phyloP scores from a whole-genome alignment of 2,113 vertebrate genomes.

The Caretta caretta region DNA sequence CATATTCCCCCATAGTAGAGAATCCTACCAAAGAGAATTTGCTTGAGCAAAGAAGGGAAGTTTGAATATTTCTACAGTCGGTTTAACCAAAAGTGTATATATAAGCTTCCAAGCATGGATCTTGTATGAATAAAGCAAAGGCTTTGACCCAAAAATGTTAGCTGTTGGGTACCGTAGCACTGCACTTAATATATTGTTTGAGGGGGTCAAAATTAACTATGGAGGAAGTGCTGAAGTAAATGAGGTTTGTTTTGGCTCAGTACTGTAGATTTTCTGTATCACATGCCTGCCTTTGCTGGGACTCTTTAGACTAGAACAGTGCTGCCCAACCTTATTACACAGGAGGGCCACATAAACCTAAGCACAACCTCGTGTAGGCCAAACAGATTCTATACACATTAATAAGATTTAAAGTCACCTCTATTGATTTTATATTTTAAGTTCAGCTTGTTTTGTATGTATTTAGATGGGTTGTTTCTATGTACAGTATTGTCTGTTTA shows the following conservation, averaged over 20 bases:
- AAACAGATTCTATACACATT: neutral
- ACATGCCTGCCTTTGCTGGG: conserved; percentile 1
- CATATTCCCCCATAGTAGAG: neutral
- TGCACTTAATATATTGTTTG: conserved; percentile 12
- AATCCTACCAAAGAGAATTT: too few species aligned
- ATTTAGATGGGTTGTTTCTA: too few species aligned
- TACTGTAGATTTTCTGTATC: conserved; percentile 20
- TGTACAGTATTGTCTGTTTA: too few species aligned
- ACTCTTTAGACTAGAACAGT: conserved; percentile 23
- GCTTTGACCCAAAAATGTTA: neutral
- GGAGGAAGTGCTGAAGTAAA: conserved; percentile 41
- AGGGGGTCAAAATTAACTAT: conserved; percentile 52
- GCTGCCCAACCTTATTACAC: too few species aligned
- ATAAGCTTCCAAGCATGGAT: neutral
- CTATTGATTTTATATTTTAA: too few species aligned
- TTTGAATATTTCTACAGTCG: neutral
- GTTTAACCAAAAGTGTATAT: neutral
- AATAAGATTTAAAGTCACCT: neutral
- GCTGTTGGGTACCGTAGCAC: neutral
- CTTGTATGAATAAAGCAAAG: conserved; percentile 1
- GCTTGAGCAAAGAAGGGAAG: neutral
- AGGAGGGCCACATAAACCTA: too few species aligned
- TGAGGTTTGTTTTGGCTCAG: conserved; percentile 34
- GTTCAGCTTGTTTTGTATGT: too few species aligned
- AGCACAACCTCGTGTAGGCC: too few species aligned